Base-by-base conservation (phyloP, 53 echinoderm and acorn worm species). In the Holothuria leucospilota region DNA sequence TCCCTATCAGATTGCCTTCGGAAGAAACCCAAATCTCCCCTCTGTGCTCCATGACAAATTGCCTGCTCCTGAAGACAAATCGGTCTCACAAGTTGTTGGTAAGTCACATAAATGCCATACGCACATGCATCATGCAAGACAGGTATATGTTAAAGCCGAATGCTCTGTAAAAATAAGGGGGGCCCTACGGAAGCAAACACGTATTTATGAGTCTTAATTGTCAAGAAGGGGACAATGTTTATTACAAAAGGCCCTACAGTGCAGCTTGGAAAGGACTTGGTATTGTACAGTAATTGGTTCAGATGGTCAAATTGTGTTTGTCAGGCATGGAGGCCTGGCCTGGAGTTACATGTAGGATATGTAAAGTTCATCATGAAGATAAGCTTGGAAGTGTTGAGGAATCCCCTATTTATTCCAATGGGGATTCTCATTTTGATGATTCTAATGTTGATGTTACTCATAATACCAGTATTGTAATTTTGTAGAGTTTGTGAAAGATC, bases 1-100 rank as follows among this genome's bases (percentile, higher is more conserved):
- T 42, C 9, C 42, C 5, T 42, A 6, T 42, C 5, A 42, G 42
- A 42, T 42, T 42, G 42, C 42, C 42, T 42, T 42, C 42, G 42
- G 10, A n/a, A n/a, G n/a, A n/a, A n/a, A n/a, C n/a, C n/a, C n/a
- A n/a, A n/a, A n/a, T n/a, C 29, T 81, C 16, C 82, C 66, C 21
- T 84, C 65, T 15, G 84, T 84, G 28, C 34, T 64, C 5, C 64
- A 23, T 29, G 84, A 63, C 13, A 84, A 64, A 65, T 39, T 84
- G 84, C 84, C 84, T 34, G 84, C 84, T 84, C 65, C 65, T 64
- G 65, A 84, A 66, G 39, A 41, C 30, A 84, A 84, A 84, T 65
- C 42, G 8, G 63, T n/a, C 25, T 1, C 0, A 60, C 61, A 62
- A 11, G 42, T 64, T 63, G 64, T 84, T 29, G 65, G 84, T 29